These are phyloP conservation scores for Polydrusus cervinus DNA, from an alignment of 2,888 invertebrate species.

Conservation along the genomic window DNA sequence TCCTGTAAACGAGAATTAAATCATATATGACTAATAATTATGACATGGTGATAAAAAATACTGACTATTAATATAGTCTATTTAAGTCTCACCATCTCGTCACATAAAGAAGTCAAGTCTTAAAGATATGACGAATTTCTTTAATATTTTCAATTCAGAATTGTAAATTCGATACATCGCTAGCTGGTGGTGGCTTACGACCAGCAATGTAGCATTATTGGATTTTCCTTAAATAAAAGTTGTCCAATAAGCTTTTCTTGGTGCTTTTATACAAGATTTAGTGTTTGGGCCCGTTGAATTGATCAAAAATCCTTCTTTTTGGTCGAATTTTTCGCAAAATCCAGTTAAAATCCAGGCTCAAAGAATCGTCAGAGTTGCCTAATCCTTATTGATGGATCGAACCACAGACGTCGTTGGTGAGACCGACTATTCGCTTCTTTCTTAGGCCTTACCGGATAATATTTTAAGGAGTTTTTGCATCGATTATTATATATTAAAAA, in stretches of 20 bases:
- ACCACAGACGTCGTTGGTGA: slow-evolving; percentile 52
- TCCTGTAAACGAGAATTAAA: too few relatives aligned
- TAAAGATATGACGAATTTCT: too few relatives aligned
- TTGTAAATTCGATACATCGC: slow-evolving; percentile 2
- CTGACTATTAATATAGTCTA: too few relatives aligned
- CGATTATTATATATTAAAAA: not conserved
- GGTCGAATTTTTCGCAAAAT: slow-evolving; percentile 63
- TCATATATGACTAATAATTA: too few relatives aligned
- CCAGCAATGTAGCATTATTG: not conserved
- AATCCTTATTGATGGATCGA: slow-evolving; percentile 69
- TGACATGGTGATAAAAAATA: too few relatives aligned
- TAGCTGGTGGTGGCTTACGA: not conserved
- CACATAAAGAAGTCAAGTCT: too few relatives aligned
- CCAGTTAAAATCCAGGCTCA: slow-evolving; percentile 66
- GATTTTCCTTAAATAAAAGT: slow-evolving; percentile 47
- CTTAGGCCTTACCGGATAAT: slow-evolving; percentile 40
- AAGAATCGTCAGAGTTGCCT: slow-evolving; percentile 66
- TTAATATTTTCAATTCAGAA: not conserved
- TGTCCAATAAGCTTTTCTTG: slow-evolving; percentile 51
- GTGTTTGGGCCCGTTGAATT: slow-evolving; percentile 49
- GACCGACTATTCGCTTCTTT: slow-evolving; percentile 38
- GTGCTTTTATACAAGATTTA: slow-evolving; percentile 49
- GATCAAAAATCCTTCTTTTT: slow-evolving; percentile 53
- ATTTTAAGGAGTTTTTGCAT: slow-evolving; percentile 34
- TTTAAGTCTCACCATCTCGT: too few relatives aligned